Percentiles rank a stretch among this genome's conserved stretches.
phyloP scores from a whole-genome alignment of 2,113 vertebrate genomes.

The Neolamprologus modestus region DNA sequence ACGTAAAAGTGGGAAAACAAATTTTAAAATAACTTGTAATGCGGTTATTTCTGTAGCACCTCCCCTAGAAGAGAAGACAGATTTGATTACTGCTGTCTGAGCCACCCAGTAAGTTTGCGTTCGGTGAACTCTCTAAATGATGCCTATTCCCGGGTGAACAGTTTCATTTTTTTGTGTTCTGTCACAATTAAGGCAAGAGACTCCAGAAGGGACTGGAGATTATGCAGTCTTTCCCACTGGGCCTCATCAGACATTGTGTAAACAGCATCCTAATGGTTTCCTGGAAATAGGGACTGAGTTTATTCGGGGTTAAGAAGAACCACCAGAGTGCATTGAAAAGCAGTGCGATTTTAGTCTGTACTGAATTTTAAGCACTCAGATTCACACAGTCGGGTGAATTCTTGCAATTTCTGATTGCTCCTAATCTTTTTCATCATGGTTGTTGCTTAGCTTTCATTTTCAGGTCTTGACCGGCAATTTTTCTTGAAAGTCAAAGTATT shows the following conservation, averaged over 20 bases:
- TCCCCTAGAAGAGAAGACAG: background rate
- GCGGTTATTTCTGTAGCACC: background rate
- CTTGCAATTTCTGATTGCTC: background rate
- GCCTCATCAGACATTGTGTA: background rate
- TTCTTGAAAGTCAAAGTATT: background rate
- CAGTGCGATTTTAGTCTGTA: background rate
- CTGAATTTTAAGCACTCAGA: background rate
- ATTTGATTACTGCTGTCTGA: background rate
- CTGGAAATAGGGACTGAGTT: background rate
- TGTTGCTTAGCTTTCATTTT: background rate
- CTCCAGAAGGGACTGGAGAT: background rate
- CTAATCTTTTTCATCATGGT: background rate
- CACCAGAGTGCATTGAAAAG: background rate
- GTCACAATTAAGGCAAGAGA: background rate
- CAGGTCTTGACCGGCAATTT: background rate
- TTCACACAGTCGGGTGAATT: background rate
- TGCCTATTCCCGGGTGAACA: background rate
- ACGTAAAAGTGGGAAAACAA: background rate
- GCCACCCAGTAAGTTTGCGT: background rate
- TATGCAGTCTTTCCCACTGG: background rate
- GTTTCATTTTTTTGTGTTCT: background rate
- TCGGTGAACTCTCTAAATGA: fast-evolving
- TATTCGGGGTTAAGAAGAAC: background rate
- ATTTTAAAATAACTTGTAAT: background rate
- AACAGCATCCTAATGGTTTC: constrained; percentile 1